Base-by-base conservation (phyloP, 2,113 vertebrate genomes). In the Archocentrus centrarchus region DNA sequence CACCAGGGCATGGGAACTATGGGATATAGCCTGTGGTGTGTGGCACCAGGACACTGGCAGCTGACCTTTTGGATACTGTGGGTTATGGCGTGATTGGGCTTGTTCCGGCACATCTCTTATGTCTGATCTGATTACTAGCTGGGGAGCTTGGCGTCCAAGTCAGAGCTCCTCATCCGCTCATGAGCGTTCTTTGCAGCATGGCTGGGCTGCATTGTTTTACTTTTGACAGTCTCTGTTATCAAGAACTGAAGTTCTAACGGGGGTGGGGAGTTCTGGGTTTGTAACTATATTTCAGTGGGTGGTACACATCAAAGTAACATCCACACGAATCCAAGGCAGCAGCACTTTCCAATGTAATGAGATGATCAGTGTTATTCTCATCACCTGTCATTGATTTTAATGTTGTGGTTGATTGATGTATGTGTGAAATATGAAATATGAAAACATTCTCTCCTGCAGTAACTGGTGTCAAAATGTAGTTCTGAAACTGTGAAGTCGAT, bases 401-500 rank as follows among this genome's bases (percentile, higher is more conserved):
- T 0, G 41, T 70, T 70, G 64, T 11, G 41, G 0, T 47, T 27
- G 22, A 27, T 59, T 68, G 66, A 8, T 30, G 60, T 57, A n/a
- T 24, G n/a, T 82, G 57, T 60, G 68, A 11, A 86, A 68, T 1
- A 11, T n/a, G 55, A 70, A 76, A 57, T n/a, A 76, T 60, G 35
- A 61, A 79, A 83, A 35, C 57, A 44, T 20, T 59, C 37, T 62
- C 11, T 50, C 15, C 17, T 3, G 7, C 58, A 20, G 15, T n/a
- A 44, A 17, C 50, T 30, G 73, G 30, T 4, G 22, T 59, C 58
- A 59, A 27, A 59, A 59, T 53, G 59, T 24, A 53, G 32, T 8
- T 14, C 70, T 41, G 24, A 39, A 64, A 84, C 57, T 77, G 68
- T 30, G 50, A 81, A 62, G 62, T 47, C 17, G 35, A 68, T 68